Conservation (phyloP, 2,888 invertebrate species). For the Drosophila kanekoi region DNA sequence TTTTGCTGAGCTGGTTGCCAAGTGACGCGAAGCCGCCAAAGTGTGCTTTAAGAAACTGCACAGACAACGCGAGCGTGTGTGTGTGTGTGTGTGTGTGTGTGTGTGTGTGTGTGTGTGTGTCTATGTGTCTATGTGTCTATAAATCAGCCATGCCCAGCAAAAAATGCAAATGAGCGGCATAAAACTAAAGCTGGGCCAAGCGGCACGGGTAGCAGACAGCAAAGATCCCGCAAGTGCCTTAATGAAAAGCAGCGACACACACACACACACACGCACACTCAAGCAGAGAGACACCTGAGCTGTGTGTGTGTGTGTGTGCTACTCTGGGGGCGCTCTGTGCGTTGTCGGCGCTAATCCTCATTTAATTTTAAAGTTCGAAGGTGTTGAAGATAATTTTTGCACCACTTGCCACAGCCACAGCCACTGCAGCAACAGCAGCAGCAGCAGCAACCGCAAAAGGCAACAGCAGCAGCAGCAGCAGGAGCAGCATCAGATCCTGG, state of each 20-base stretch:
- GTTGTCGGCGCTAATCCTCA: conserved; percentile 83
- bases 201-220: conserved; percentile 52
- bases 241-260: conserved; percentile 71
- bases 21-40: conserved; percentile 43
- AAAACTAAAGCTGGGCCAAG: conserved; percentile 49
- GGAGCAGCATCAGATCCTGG: conserved; percentile 10
- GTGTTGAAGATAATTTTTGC: conserved; percentile 84
- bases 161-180: conserved; percentile 75
- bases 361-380: conserved; percentile 85
- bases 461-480: conserved; percentile 39
- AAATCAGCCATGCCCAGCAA: conserved; percentile 55
- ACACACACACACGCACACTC: conserved; percentile 16
- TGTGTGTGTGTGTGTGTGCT: conserved; percentile 16
- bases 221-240: conserved; percentile 73
- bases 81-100: neutral
- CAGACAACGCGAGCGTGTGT: conserved; percentile 15
- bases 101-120: conserved; percentile 3
- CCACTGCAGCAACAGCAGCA: conserved; percentile 17
- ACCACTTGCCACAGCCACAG: conserved; percentile 65
- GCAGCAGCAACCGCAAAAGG: conserved; percentile 54
- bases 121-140: conserved; percentile 35
- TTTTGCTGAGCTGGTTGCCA: conserved; percentile 41
- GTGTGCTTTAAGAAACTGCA: conserved; percentile 50
- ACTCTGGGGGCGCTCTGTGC: conserved; percentile 42
- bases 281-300: too few species aligned